A percentile compares a stretch with the other conserved stretches of the same genome.
Conservation (phyloP, 2,888 invertebrate genomes). For the Diploptera punctata region DNA sequence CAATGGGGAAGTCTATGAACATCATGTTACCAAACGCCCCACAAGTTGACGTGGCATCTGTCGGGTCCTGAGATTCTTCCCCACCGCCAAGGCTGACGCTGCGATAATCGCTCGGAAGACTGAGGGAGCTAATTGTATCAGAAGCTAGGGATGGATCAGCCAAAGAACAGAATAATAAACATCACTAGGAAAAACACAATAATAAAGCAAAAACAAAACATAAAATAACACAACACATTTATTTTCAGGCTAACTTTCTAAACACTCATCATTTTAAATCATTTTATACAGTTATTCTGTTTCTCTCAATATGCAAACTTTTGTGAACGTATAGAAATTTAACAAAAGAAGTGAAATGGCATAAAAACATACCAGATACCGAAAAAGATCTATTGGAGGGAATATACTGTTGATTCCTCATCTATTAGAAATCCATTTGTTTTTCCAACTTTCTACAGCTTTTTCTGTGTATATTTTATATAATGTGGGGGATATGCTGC, state of each 20-base stretch:
- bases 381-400: no score
- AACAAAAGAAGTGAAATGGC: no score
- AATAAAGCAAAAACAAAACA: constrained; percentile 32
- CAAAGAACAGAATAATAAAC: constrained; percentile 17
- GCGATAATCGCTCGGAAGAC: constrained; percentile 45
- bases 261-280: no score
- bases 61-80: constrained; percentile 38
- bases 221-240: constrained; percentile 31
- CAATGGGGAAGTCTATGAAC: constrained; percentile 43
- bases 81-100: constrained; percentile 44
- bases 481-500: no score
- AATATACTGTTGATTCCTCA: no score
- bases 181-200: constrained; percentile 36
- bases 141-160: constrained; percentile 43
- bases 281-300: no score
- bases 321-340: no score
- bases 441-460: no score
- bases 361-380: no score
- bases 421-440: no score
- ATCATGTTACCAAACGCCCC: constrained; percentile 32
- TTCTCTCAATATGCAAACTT: no score
- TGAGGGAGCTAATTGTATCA: constrained; percentile 48
- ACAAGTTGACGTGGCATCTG: constrained; percentile 32
- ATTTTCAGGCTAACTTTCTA: constrained; percentile 1
- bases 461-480: no score